Evolutionary conservation across 1,140 invertebrate genomes (phyloP), one percentile per base, ranked within the genome.

Genomic region (Andricus grossulariae): DNA sequence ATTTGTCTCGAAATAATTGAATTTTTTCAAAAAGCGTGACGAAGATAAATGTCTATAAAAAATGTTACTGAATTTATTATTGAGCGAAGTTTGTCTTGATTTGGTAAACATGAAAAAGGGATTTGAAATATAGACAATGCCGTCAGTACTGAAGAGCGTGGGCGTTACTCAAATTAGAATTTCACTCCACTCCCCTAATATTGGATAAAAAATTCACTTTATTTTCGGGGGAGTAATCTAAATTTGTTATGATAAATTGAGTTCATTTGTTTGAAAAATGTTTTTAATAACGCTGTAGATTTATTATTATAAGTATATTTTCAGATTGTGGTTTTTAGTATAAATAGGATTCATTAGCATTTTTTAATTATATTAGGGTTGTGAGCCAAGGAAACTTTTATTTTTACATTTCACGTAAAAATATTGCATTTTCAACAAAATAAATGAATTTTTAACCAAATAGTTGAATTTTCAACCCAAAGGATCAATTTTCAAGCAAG

Each of bases 191-290:
- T 16, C 21, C 60, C 60, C 32, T 39, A 25, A 39, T 39, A 15
- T 39, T 66, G 60, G 25, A 66, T 39, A 39, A 66, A 66, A n/a
- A 66, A 32, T 66, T 66, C 21, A 66, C 21, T 66, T 66, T 66
- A 45, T 39, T n/a, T n/a, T 39, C 7, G 13, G 39, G 25, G 16
- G 21, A 39, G 45, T 39, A 66, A 66, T 39, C 39, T 66, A 39
- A 25, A 25, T 66, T 66, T 66, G 15, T 66, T 39, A 10, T 66
- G 60, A 66, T 66, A 66, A 66, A 66, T 66, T 66, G 25, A 66
- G 15, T 66, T 32, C n/a, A 66, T 66, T 66, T 66, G 16, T 66
- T 66, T 16, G 60, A 66, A 66, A 66, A 39, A 66, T 6, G 16
- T 39, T 15, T 66, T 66, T 39, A 12, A n/a, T 16, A 66, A 21